phyloP scores from a whole-genome alignment of 1,140 invertebrate genomes.

The Stenopsyche tienmushanensis region DNA sequence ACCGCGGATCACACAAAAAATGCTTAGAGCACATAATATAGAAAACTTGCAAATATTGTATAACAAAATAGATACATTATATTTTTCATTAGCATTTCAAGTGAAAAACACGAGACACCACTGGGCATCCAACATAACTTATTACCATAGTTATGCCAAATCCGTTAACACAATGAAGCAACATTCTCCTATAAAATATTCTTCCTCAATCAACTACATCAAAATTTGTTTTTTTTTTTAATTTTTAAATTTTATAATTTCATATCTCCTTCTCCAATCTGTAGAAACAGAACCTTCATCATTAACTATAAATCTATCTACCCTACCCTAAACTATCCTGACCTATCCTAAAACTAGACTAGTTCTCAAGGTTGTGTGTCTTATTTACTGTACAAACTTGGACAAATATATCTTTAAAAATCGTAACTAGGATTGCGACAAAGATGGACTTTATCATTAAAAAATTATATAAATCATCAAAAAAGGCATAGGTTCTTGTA shows the following conservation, averaged over 20 bases:
- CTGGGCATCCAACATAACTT: slow-evolving; percentile 42
- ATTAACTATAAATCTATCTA: slow-evolving; percentile 39
- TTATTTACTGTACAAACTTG: slow-evolving; percentile 50
- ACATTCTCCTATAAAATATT: slow-evolving; percentile 60
- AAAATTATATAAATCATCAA: not conserved
- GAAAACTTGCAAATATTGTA: slow-evolving; percentile 59
- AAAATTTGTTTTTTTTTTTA: slow-evolving; percentile 58
- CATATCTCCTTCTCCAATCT: slow-evolving; percentile 28
- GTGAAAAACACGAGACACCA: slow-evolving; percentile 31
- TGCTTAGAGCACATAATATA: slow-evolving; percentile 56
- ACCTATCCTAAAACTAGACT: slow-evolving; percentile 51
- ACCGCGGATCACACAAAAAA: slow-evolving; percentile 56
- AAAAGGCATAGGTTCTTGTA: not conserved
- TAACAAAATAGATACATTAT: slow-evolving; percentile 62
- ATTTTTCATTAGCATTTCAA: slow-evolving; percentile 41
- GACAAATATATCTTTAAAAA: slow-evolving; percentile 51
- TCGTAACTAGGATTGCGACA: too few species aligned
- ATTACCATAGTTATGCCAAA: slow-evolving; percentile 59
- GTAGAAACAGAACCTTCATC: slow-evolving; percentile 23
- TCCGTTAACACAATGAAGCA: slow-evolving; percentile 57
- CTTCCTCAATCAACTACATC: slow-evolving; percentile 58
- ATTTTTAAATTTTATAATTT: slow-evolving; percentile 29
- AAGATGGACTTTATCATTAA: too few species aligned
- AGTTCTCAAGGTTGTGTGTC: slow-evolving; percentile 55
- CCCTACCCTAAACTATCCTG: slow-evolving; percentile 52